These are phyloP conservation scores for Muscidifurax raptorellus DNA, from an alignment of 1,140 invertebrate species.

Conservation along the genomic window DNA sequence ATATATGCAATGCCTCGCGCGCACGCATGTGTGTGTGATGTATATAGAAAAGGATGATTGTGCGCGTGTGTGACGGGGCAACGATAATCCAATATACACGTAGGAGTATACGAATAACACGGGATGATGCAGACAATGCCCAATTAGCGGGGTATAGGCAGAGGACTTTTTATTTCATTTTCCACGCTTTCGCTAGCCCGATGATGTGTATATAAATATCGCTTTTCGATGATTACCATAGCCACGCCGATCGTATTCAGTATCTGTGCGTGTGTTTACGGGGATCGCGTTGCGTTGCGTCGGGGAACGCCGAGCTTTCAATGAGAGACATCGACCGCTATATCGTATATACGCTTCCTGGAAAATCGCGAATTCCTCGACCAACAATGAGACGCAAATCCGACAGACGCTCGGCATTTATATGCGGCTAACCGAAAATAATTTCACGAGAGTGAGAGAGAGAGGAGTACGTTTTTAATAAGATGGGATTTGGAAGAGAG, in stretches of 20 bases:
- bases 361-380: neutral
- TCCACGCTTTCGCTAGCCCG: neutral
- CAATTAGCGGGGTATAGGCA: slow-evolving; percentile 30
- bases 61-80: neutral
- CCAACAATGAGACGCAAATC: neutral
- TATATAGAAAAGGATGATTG: neutral
- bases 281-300: neutral
- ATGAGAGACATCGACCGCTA: too few species aligned
- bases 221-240: slow-evolving; percentile 27
- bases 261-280: too few species aligned
- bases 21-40: neutral
- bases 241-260: neutral
- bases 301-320: neutral
- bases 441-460: neutral
- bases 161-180: neutral
- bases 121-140: slow-evolving; percentile 19
- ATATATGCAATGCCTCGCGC: too few species aligned
- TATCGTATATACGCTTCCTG: neutral
- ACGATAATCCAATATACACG: neutral
- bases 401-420: too few species aligned
- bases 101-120: neutral
- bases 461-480: slow-evolving; percentile 35
- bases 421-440: slow-evolving; percentile 26
- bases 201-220: too few species aligned
- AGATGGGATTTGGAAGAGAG: neutral